Percentiles rank a stretch among this genome's conserved stretches.
Evolutionary conservation across 2,797 vertebrate species (phyloP).

Genomic region (Sparus aurata): DNA sequence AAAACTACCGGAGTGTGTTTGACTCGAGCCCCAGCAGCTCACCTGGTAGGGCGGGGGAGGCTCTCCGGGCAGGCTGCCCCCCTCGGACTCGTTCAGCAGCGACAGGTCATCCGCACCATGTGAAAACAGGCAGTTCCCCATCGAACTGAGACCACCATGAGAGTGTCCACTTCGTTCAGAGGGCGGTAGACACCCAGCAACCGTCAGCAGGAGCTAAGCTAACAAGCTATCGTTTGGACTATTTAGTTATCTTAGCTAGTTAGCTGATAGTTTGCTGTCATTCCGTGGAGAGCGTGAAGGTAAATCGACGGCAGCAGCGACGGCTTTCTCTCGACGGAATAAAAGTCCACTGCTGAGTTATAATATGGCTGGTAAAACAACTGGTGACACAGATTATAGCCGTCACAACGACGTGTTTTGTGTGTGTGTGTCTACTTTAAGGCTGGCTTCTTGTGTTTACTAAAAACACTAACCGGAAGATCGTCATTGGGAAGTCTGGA

Average conservation of each 20-base stretch:
- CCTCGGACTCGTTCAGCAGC: constrained; percentile 89
- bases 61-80: constrained; percentile 87
- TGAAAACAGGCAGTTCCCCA: constrained; percentile 92
- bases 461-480: constrained; percentile 71
- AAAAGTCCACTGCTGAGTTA: background rate
- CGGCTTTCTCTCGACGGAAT: too few relatives aligned
- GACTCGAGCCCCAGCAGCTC: constrained; percentile 25
- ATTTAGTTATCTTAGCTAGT: constrained; percentile 39
- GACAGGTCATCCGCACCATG: constrained; percentile 87
- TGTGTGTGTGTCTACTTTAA: constrained; percentile 34
- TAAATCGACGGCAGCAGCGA: background rate
- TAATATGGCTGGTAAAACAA: background rate
- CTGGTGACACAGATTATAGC: constrained; percentile 16
- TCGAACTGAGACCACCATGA: constrained; percentile 77
- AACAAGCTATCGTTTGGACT: background rate
- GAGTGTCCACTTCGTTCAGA: constrained; percentile 10
- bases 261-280: constrained; percentile 40
- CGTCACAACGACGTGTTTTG: background rate
- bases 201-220: background rate
- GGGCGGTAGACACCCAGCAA: background rate
- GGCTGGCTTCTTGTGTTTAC: constrained; percentile 78
- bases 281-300: background rate
- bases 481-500: constrained; percentile 1
- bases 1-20: constrained; percentile 7
- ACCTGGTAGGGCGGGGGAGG: constrained; percentile 88